A percentile compares a stretch with the other conserved stretches of the same genome.
phyloP scores from a whole-genome alignment of 2,888 invertebrate genomes.

The Dysmachus trigonus region DNA sequence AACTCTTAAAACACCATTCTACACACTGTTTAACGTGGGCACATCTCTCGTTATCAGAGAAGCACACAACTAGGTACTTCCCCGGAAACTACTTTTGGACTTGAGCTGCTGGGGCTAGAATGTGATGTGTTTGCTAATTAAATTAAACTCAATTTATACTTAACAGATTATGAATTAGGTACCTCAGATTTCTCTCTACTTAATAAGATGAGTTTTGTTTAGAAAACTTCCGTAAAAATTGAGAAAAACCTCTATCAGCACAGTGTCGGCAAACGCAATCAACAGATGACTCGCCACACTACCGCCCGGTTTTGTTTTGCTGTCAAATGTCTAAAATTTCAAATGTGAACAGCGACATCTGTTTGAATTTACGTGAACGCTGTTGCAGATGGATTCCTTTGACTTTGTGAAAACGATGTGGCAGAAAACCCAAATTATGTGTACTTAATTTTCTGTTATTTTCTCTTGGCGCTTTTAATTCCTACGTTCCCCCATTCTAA shows the following conservation, averaged over 20 bases:
- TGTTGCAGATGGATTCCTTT: too few species aligned
- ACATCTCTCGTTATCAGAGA: not conserved
- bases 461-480: too few species aligned
- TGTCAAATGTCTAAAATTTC: not conserved
- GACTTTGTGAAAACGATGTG: too few species aligned
- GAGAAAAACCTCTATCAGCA: not conserved
- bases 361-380: not conserved
- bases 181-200: not conserved
- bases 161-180: not conserved
- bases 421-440: too few species aligned
- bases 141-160: not conserved
- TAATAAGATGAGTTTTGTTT: not conserved
- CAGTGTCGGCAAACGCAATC: not conserved
- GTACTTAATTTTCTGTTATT: too few species aligned
- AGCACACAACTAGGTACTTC: not conserved
- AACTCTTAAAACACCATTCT: too few species aligned
- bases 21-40: too few species aligned
- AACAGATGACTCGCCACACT: not conserved
- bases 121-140: rapidly evolving
- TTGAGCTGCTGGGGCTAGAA: not conserved
- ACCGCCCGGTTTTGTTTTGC: not conserved
- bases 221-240: not conserved
- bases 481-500: too few species aligned
- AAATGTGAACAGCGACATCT: not conserved
- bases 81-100: not conserved